phyloP scores from a whole-genome alignment of 2,888 invertebrate species.

The Meliscaeva auricollis region DNA sequence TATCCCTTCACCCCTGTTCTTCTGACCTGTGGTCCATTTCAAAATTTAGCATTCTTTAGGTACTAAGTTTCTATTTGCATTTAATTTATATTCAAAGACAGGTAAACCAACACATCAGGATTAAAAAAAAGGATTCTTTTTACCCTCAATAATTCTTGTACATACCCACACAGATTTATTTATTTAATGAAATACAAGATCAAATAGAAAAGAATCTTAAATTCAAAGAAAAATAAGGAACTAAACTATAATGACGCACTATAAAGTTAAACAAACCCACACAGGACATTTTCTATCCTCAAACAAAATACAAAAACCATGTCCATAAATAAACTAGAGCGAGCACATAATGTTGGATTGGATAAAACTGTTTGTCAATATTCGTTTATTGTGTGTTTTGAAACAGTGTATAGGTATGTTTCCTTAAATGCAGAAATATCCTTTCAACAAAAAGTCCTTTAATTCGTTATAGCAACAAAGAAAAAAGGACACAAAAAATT shows the following conservation, averaged over 20 bases:
- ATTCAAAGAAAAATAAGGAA: slow-evolving; percentile 14
- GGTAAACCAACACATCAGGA: too few species aligned
- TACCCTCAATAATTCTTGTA: too few species aligned
- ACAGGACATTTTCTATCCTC: slow-evolving; percentile 15
- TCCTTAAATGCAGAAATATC: too few species aligned
- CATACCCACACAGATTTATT: too few species aligned
- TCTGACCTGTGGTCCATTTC: too few species aligned
- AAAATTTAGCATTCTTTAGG: too few species aligned
- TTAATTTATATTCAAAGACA: too few species aligned
- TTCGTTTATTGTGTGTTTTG: background rate
- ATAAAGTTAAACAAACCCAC: slow-evolving; percentile 47
- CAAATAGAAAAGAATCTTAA: slow-evolving; percentile 4
- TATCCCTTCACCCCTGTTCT: too few species aligned
- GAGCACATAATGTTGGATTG: slow-evolving; percentile 19
- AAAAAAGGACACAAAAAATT: slow-evolving; percentile 35
- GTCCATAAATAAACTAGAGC: slow-evolving; percentile 51
- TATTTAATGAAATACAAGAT: background rate
- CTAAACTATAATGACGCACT: slow-evolving; percentile 26
- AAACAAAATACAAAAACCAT: slow-evolving; percentile 16
- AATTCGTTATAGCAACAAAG: slow-evolving; percentile 29
- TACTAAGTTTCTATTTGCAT: too few species aligned
- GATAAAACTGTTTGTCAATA: slow-evolving; percentile 30
- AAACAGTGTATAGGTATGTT: too few species aligned
- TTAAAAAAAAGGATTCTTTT: too few species aligned
- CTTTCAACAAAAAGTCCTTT: slow-evolving; percentile 22